Conservation (phyloP, 2,888 invertebrate species). For the Leucophenga montana region DNA sequence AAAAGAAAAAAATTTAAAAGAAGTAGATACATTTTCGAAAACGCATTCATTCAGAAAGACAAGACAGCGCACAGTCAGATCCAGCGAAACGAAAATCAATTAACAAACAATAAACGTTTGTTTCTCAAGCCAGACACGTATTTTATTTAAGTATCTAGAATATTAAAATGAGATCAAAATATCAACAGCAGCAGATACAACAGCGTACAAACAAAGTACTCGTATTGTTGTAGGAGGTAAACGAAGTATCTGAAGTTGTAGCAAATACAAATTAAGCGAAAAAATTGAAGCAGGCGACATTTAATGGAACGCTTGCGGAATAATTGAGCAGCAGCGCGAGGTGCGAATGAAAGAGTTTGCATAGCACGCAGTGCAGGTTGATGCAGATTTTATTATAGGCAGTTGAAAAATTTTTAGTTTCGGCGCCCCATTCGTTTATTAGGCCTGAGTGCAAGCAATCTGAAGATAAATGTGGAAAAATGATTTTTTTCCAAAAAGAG, state of each 20-base stretch:
- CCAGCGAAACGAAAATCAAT: constrained; percentile 57
- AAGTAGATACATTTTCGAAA: no score
- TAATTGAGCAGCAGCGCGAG: constrained; percentile 48
- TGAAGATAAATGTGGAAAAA: no score
- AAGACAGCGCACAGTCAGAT: neutral
- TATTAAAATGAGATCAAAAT: constrained; percentile 73
- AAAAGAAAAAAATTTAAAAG: no score
- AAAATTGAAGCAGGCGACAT: constrained; percentile 65
- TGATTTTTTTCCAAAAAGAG: no score
- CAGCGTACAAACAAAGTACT: constrained; percentile 12
- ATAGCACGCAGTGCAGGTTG: constrained; percentile 1
- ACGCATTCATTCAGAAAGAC: neutral
- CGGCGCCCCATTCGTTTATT: no score
- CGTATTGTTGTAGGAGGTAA: constrained; percentile 15
- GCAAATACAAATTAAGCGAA: constrained; percentile 41
- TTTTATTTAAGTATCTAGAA: constrained; percentile 73
- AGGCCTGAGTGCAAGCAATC: no score
- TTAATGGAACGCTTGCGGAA: constrained; percentile 64
- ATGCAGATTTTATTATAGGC: no score
- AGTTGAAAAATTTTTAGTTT: no score
- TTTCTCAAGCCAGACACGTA: constrained; percentile 70
- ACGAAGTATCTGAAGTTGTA: constrained; percentile 13
- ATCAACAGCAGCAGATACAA: constrained; percentile 35
- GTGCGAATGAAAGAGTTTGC: constrained; percentile 24
- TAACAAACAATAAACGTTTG: constrained; percentile 71